phyloP scores from a whole-genome alignment of 2,113 vertebrate species.

The Nannospalax galili region DNA sequence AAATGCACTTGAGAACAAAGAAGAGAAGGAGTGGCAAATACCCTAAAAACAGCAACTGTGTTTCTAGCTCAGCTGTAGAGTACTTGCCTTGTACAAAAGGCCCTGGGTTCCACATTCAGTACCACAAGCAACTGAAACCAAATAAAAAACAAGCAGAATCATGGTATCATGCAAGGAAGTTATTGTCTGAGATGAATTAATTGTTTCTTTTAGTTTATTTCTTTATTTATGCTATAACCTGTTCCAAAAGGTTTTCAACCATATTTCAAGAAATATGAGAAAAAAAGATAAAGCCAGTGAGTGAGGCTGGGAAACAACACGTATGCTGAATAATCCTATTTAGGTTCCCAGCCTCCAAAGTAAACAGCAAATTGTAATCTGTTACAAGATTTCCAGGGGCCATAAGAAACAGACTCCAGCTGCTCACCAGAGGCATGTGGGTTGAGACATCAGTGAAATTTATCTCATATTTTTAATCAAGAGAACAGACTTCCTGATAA shows the following conservation, averaged over 20 bases:
- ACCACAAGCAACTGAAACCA: neutral
- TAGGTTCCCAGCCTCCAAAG: neutral
- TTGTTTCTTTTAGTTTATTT: neutral
- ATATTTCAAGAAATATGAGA: neutral
- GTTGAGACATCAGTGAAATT: constrained; percentile 26
- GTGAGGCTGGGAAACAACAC: neutral
- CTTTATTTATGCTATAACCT: constrained; percentile 31
- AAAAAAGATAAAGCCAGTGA: neutral
- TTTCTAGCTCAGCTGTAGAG: neutral
- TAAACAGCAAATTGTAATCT: constrained; percentile 18
- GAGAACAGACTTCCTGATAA: constrained; percentile 37
- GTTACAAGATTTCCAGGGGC: constrained; percentile 10
- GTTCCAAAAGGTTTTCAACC: neutral
- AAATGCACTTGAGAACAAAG: constrained; percentile 1
- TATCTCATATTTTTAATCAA: constrained; percentile 69
- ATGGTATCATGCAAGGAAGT: neutral
- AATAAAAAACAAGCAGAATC: neutral
- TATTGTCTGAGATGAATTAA: neutral
- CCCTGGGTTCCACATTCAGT: neutral
- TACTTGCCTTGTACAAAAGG: neutral
- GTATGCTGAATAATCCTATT: neutral
- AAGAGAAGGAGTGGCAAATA: neutral
- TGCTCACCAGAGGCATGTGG: neutral
- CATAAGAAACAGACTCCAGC: constrained; percentile 21
- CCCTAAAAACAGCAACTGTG: neutral